These are phyloP conservation scores for Lycocerus yunnanus DNA, from an alignment of 2,888 invertebrate species.

Conservation along the genomic window DNA sequence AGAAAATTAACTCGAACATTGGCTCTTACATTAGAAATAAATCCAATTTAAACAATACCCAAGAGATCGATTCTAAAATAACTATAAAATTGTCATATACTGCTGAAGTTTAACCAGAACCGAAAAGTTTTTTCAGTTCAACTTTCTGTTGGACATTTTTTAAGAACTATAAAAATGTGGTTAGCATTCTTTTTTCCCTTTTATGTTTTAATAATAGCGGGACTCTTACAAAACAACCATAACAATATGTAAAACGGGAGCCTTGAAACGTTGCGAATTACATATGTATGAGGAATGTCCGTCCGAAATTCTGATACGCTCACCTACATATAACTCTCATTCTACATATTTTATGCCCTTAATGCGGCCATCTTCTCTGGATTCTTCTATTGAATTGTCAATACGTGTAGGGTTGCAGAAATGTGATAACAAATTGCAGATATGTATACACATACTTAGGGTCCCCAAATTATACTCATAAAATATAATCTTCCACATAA, in stretches of 20 bases:
- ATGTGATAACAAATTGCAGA: background rate
- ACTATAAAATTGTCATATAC: constrained; percentile 3
- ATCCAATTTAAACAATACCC: constrained; percentile 13
- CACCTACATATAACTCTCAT: background rate
- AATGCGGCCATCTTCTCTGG: constrained; percentile 1
- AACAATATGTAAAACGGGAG: background rate
- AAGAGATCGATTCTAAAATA: background rate
- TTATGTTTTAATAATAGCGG: background rate
- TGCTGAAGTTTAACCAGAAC: background rate
- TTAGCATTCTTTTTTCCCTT: background rate
- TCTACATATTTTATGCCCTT: constrained; percentile 5
- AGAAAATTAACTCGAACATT: constrained; percentile 17
- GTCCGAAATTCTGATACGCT: constrained; percentile 7
- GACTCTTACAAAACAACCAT: background rate
- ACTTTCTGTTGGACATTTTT: background rate
- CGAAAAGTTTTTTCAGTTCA: background rate
- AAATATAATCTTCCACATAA: background rate
- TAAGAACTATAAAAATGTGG: background rate
- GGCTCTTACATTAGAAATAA: constrained; percentile 13
- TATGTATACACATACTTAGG: background rate
- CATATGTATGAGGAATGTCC: constrained; percentile 6
- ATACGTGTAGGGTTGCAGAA: constrained; percentile 11
- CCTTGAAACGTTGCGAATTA: background rate
- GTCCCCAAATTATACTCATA: background rate
- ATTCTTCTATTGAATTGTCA: constrained; percentile 8